Evolutionary conservation across 2,113 vertebrate species (phyloP).

Genomic region (Vireo altiloquus): DNA sequence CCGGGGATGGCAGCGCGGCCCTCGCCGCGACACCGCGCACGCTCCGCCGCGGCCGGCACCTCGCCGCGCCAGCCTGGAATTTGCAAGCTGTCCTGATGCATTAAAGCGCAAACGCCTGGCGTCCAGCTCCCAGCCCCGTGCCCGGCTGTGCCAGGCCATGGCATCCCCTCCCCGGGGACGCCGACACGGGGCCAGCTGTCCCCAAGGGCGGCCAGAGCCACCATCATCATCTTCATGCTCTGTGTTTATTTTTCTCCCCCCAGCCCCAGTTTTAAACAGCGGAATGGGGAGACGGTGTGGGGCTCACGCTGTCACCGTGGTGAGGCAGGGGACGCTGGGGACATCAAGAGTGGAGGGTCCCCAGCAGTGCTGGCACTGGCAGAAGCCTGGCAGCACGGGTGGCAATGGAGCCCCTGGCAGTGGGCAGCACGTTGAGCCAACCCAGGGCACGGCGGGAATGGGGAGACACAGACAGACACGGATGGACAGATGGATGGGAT

Average conservation of each 20-base stretch:
- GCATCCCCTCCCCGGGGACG: background rate
- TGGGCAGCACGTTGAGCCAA: accelerated
- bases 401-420: background rate
- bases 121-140: background rate
- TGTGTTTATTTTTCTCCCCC: background rate
- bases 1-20: background rate
- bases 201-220: background rate
- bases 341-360: background rate
- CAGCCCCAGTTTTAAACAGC: background rate
- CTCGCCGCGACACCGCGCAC: background rate
- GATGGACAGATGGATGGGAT: background rate
- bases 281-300: background rate
- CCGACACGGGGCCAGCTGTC: background rate
- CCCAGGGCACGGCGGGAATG: accelerated
- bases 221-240: background rate
- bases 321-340: background rate
- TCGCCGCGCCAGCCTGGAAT: conserved; percentile 27
- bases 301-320: background rate
- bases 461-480: accelerated
- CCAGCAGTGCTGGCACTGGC: background rate
- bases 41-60: background rate
- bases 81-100: conserved; percentile 57
- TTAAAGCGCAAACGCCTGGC: conserved; percentile 10
- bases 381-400: accelerated
- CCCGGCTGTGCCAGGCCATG: background rate